These are phyloP conservation scores for Abscondita cerata DNA, from an alignment of 2,888 invertebrate genomes.

Conservation along the genomic window DNA sequence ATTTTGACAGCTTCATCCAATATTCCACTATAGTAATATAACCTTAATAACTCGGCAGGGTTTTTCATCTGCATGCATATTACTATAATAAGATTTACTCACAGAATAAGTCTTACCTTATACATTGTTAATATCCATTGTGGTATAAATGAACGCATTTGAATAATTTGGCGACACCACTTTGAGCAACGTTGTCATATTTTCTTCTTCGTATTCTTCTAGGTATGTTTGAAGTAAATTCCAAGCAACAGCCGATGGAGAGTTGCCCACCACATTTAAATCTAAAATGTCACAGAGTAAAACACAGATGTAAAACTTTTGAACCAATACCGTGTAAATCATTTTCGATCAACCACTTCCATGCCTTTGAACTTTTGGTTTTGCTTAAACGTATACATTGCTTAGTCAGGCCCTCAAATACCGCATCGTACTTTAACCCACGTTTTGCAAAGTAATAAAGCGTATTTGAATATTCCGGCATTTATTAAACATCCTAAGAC, in stretches of 20 bases:
- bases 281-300: slow-evolving; percentile 51
- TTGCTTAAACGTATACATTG: slow-evolving; percentile 66
- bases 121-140: slow-evolving; percentile 84
- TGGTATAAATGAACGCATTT: slow-evolving; percentile 78
- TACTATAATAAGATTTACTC: slow-evolving; percentile 9
- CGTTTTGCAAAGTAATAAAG: slow-evolving; percentile 68
- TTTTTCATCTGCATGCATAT: slow-evolving; percentile 67
- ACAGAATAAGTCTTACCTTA: slow-evolving; percentile 64
- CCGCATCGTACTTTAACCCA: slow-evolving; percentile 63
- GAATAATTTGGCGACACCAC: slow-evolving; percentile 76
- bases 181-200: slow-evolving; percentile 67
- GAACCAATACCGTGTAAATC: slow-evolving; percentile 65
- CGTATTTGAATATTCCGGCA: slow-evolving; percentile 71
- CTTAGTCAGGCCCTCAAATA: slow-evolving; percentile 76
- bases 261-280: slow-evolving; percentile 61
- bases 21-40: slow-evolving; percentile 76
- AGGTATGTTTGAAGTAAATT: slow-evolving; percentile 69
- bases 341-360: slow-evolving; percentile 72
- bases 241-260: slow-evolving; percentile 69
- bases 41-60: slow-evolving; percentile 74
- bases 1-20: slow-evolving; percentile 75
- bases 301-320: slow-evolving; percentile 7
- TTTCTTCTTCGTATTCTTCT: slow-evolving; percentile 66
- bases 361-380: slow-evolving; percentile 65
- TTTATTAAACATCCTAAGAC: slow-evolving; percentile 70